Conservation (phyloP, 2,888 invertebrate species). For the Invenusta paracnida region DNA sequence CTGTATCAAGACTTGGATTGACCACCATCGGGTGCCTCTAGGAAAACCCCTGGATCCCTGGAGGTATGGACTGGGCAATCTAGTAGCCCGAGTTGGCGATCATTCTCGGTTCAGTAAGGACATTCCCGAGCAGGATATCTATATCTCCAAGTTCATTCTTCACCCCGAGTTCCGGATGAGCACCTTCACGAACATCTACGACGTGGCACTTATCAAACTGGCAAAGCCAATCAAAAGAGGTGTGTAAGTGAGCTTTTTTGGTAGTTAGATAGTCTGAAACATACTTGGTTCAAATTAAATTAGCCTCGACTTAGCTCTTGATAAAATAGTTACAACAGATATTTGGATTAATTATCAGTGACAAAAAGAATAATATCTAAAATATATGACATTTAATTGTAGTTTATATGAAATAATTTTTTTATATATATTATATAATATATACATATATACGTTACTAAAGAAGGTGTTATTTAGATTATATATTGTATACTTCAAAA, state of each 20-base stretch:
- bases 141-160: background rate
- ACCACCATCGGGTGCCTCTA: background rate
- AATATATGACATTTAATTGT: no score
- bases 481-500: no score
- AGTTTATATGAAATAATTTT: no score
- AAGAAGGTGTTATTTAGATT: no score
- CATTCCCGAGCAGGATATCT: background rate
- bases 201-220: conserved; percentile 23
- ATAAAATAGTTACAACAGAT: no score
- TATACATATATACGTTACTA: no score
- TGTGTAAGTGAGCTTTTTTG: conserved; percentile 15
- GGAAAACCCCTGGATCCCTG: conserved; percentile 14
- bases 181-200: background rate
- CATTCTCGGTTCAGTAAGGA: background rate
- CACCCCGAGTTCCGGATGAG: conserved; percentile 13
- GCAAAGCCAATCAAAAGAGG: background rate
- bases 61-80: background rate
- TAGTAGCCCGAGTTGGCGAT: conserved; percentile 25
- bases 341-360: no score
- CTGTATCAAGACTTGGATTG: conserved; percentile 12
- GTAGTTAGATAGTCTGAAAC: background rate
- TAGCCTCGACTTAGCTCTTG: no score
- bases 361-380: no score
- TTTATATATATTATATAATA: no score
- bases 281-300: no score